Conservation (phyloP, 2,888 invertebrate genomes). For the Rhagium mordax region DNA sequence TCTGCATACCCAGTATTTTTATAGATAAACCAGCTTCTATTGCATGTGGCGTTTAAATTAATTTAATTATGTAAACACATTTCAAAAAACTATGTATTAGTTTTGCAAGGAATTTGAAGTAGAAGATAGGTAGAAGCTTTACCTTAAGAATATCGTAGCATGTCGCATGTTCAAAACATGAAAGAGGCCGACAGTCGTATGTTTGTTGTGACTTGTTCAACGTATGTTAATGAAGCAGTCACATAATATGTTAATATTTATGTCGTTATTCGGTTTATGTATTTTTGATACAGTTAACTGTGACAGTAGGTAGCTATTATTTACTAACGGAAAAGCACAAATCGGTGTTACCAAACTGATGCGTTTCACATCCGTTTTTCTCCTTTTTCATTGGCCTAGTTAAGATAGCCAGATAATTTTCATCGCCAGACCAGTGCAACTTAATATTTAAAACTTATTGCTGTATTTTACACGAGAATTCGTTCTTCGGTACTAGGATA, state of each 20-base stretch:
- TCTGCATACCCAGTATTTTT: too few species aligned
- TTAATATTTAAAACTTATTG: too few species aligned
- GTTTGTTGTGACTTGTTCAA: slow-evolving; percentile 21
- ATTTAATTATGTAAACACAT: background rate
- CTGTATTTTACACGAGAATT: too few species aligned
- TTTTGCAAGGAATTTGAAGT: background rate
- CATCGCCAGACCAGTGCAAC: too few species aligned
- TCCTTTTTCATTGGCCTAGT: too few species aligned
- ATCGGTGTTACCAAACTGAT: too few species aligned
- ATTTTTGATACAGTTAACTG: background rate
- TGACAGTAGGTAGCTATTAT: background rate
- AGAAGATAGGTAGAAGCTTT: background rate
- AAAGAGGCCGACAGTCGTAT: slow-evolving; percentile 53
- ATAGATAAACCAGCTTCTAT: too few species aligned
- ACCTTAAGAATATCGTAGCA: slow-evolving; percentile 27
- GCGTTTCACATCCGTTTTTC: too few species aligned
- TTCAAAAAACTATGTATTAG: background rate
- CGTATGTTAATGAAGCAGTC: slow-evolving; percentile 4
- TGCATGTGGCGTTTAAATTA: too few species aligned
- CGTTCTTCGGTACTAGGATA: too few species aligned
- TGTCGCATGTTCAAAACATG: slow-evolving; percentile 53
- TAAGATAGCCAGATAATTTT: too few species aligned
- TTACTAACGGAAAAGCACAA: background rate
- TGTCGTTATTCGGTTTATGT: background rate
- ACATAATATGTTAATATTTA: background rate